Base-by-base conservation (phyloP, 2,888 invertebrate genomes). In the Macrophya annulata region DNA sequence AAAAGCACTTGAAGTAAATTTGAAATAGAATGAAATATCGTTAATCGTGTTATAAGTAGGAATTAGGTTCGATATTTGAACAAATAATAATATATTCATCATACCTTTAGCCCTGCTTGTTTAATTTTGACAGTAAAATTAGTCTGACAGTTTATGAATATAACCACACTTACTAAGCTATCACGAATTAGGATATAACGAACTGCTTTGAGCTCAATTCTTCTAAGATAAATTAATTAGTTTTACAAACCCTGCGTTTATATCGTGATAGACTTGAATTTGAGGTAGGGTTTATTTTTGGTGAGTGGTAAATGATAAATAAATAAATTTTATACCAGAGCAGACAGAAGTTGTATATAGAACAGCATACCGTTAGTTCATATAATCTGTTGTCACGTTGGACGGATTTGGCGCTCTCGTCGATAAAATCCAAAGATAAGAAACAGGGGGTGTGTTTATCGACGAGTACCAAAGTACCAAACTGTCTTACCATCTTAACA, bases 271-370 rank as follows among this genome's bases (percentile, higher is more conserved):
- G 17, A 68, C 37, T 37, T 68, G 68, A 68, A 45, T n/a, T 45
- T 45, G 43, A 8, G 45, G 21, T 74, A 31, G 21, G 31, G 72
- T 45, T 74, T 74, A 74, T 74, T 74, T 74, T 74, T 68, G 21
- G 12, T 25, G n/a, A 12, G 12, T 45, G 43, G 45, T 74, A 74
- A 74, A 45, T 45, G 45, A 40, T 89, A 89, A 89, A 89, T 89
- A 89, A 88, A 89, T 89, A 89, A 88, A 89, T 72, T 81, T 86
- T 76, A 86, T 87, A 84, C 84, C 85, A 77, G 85, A 72, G 68
- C 74, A 74, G 72, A 72, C 43, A 74, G 72, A 74, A 25, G 21
- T 62, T 62, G 25, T 62, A 1, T 25, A 12, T 21, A 74, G 10
- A 43, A 21, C 45, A 15, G 21, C 10, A 3, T 10, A 12, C n/a